Evolutionary conservation across 2,797 vertebrate genomes (phyloP), one percentile per base, ranked within the genome.

Genomic region (Eospalax fontanierii): DNA sequence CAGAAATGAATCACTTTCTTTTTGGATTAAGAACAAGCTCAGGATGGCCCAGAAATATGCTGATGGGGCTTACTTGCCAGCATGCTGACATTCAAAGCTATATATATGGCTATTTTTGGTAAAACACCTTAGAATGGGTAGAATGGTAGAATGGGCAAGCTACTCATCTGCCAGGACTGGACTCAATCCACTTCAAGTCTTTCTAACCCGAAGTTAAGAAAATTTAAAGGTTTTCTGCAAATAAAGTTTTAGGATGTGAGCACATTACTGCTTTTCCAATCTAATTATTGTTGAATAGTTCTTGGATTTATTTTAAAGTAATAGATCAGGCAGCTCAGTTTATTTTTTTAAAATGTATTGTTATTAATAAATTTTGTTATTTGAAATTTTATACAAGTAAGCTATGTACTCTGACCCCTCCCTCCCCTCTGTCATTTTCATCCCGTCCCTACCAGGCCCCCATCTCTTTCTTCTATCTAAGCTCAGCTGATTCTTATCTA

Each of bases 1-100:
- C 97, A 97, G 89, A 96, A 92, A 97, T 97, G 97, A 97, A 97
- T 97, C 97, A 97, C 97, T 96, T 96, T 97, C 93, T 94, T 93
- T 88, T 95, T 96, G 96, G 96, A 95, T 94, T 94, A 85, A 71
- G 70, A 95, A 78, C 93, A 94, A 94, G 78, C 91, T 82, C 35
- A 74, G 75, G 61, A 84, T 81, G 87, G 80, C 65, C 88, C 90
- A 75, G 92, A 91, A 95, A 95, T 92, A 65, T 16, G 89, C 15
- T 14, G 59, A 81, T n/a, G 28, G 21, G 15, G 57, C 19, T 76
- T 84, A 6, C 40, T 57, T 79, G 91, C 85, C 79, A 84, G 90
- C 75, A 35, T 70, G 54, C 74, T 93, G 90, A 76, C 90, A 74
- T 94, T 93, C 86, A 68, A 16, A 54, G 57, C 61, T 73, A 46